Evolutionary conservation across 2,113 vertebrate genomes (phyloP).

Genomic region (Corapipo altera): DNA sequence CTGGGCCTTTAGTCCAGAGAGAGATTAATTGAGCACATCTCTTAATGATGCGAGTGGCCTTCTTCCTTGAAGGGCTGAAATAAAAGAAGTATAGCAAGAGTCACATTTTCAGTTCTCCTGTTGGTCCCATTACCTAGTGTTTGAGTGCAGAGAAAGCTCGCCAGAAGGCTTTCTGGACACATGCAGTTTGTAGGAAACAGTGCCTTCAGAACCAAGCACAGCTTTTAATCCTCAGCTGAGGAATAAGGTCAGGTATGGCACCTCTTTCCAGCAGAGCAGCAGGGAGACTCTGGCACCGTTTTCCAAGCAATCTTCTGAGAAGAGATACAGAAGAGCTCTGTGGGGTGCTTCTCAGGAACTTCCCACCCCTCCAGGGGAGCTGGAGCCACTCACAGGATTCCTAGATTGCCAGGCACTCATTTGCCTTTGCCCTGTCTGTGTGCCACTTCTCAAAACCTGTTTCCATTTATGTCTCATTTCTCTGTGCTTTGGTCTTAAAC

Average conservation of each 20-base stretch:
- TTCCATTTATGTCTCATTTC: conserved; percentile 12
- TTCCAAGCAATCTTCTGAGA: neutral
- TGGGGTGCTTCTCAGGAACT: neutral
- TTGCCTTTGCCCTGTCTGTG: neutral
- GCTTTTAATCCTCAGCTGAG: neutral
- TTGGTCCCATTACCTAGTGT: neutral
- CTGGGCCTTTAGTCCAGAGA: neutral
- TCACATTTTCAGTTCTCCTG: neutral
- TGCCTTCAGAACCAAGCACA: neutral
- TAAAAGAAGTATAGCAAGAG: neutral
- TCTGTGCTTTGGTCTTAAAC: conserved; percentile 13
- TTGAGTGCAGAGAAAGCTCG: neutral
- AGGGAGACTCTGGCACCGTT: neutral
- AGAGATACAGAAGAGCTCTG: neutral
- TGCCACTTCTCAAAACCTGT: conserved; percentile 2
- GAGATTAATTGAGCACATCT: rapidly evolving
- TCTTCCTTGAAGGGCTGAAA: neutral
- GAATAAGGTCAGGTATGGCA: neutral
- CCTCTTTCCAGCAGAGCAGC: neutral
- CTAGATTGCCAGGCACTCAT: neutral
- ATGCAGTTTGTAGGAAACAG: neutral
- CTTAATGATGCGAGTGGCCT: neutral
- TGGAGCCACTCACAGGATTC: neutral
- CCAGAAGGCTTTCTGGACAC: neutral
- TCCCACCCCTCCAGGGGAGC: neutral